Base-by-base conservation (phyloP, 1,140 invertebrate species). In the Lepidostoma basale region DNA sequence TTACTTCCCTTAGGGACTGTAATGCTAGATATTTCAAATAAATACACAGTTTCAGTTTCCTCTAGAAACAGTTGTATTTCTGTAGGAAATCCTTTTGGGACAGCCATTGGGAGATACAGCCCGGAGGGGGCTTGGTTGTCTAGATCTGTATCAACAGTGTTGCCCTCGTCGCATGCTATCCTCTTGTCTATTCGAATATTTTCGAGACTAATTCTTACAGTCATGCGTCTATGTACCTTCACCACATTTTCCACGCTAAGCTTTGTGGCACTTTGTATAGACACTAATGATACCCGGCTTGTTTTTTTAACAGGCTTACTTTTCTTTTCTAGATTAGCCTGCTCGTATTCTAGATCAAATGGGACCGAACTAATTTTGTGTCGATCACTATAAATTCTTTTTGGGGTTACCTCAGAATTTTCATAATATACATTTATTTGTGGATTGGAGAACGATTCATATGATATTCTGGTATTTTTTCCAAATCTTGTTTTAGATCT, bases 11-110 rank as follows among this genome's bases (percentile, higher is more conserved):
- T 80, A 65, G 88, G 81, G 2, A 80, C 88, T 0, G 88, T 88
- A 64, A 83, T 81, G 70, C 88, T 86, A 0, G 85, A 84, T 54
- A 89, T 74, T 62, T 90, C 88, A 66, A 89, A 88, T 1, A 91
- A 70, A 49, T 88, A 85, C 22, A 82, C 75, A 0, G 89, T 89
- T 30, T 87, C 83, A 0, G 89, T 91, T 78, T 91, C 90, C 45
- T 78, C 84, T 0, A 92, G 76, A 1, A 81, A 79, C 3, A 92
- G 77, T 58, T 82, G 87, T 39, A 90, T 84, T 69, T 82, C 81
- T 20, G 83, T 74, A 6, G 85, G 83, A 33, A 77, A 80, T 18
- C 22, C 33, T 16, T 47, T 45, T 39, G 49, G 49, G 6, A 26
- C 36, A 36, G 28, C 20, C 25, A 49, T 64, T 39, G 62, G 44